Evolutionary conservation across 2,888 invertebrate genomes (phyloP).

Genomic region (Carcina quercana): DNA sequence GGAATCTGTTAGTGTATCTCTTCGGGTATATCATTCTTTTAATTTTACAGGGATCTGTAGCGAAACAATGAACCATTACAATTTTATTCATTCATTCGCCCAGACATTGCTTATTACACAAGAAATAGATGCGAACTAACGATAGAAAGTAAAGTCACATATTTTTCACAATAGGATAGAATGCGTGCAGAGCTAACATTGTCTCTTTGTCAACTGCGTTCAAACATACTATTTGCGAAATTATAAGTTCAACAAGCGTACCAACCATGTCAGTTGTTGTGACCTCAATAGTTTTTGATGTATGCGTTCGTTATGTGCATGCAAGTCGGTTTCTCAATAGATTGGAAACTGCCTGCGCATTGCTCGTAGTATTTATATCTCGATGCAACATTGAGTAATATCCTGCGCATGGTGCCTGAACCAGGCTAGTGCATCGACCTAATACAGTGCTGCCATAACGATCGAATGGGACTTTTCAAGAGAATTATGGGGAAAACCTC

Average conservation of each 20-base stretch:
- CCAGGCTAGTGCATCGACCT: constrained; percentile 36
- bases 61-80: too few species aligned
- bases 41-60: too few species aligned
- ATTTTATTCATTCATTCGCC: too few species aligned
- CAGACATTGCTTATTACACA: neutral
- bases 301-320: constrained; percentile 1
- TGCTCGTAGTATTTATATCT: constrained; percentile 9
- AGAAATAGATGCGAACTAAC: neutral
- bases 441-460: constrained; percentile 12
- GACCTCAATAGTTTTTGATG: constrained; percentile 8
- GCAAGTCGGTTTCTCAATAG: constrained; percentile 11
- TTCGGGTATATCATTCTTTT: too few species aligned
- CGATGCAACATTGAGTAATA: constrained; percentile 13
- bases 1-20: too few species aligned
- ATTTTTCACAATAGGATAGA: neutral
- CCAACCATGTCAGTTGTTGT: constrained; percentile 6
- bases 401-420: constrained; percentile 27
- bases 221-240: constrained; percentile 3
- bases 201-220: constrained; percentile 1
- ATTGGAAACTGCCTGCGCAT: constrained; percentile 4
- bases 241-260: constrained; percentile 3
- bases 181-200: neutral
- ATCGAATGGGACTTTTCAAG: too few species aligned
- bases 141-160: neutral
- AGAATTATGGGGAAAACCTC: too few species aligned